Conservation (phyloP, 2,797 vertebrate genomes). For the Vireo griseus region DNA sequence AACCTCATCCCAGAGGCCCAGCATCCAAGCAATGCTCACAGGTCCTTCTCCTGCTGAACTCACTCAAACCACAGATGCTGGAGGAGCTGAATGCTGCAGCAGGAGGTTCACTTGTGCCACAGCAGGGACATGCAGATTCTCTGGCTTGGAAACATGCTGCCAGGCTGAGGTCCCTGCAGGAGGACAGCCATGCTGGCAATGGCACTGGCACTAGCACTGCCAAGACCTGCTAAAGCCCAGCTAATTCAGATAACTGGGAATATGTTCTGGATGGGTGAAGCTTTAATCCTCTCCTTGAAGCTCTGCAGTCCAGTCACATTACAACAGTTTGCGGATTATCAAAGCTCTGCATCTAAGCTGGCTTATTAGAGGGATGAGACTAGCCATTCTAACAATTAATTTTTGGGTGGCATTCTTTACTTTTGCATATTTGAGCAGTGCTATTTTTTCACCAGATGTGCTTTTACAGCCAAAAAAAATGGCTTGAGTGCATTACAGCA, state of each 20-base stretch:
- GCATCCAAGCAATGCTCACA: rapidly evolving
- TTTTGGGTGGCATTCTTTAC: background rate
- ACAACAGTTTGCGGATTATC: background rate
- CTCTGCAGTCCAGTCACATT: background rate
- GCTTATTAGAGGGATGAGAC: background rate
- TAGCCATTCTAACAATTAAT: background rate
- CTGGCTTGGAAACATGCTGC: background rate
- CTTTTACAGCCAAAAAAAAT: slow-evolving; percentile 26
- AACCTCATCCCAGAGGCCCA: background rate
- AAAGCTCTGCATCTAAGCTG: background rate
- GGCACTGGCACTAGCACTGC: background rate
- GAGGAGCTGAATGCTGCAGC: rapidly evolving
- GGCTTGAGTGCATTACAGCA: slow-evolving; percentile 37
- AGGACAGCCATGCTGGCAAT: rapidly evolving
- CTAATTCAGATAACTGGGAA: background rate
- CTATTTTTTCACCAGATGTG: background rate
- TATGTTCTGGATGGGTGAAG: rapidly evolving
- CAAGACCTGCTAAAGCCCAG: background rate
- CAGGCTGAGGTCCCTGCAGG: background rate
- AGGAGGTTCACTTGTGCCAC: background rate
- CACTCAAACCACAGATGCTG: background rate
- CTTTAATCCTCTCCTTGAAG: background rate
- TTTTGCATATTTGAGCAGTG: background rate
- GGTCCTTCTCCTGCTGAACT: background rate
- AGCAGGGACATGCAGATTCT: rapidly evolving